Evolutionary conservation across 1,140 invertebrate species (phyloP).

Genomic region (Bombus pyrosoma): DNA sequence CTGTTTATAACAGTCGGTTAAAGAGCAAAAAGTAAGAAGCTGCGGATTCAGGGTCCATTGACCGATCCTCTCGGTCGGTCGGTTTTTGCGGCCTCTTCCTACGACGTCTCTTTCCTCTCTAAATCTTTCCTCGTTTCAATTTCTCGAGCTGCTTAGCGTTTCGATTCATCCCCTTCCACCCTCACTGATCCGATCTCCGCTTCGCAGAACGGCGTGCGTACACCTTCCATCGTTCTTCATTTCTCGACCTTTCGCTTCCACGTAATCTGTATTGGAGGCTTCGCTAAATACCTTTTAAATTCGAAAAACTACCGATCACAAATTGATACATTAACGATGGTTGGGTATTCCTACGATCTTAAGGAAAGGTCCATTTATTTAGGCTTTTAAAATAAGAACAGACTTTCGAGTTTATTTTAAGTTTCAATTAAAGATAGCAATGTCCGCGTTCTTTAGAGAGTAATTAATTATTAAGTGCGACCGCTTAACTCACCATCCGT

Average conservation of each 20-base stretch:
- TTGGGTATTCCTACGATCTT: not conserved
- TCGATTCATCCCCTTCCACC: not conserved
- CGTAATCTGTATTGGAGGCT: not conserved
- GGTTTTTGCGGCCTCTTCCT: slow-evolving; percentile 39
- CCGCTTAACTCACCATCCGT: not conserved
- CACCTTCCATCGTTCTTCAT: slow-evolving; percentile 18
- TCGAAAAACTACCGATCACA: not conserved
- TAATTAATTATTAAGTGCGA: not conserved
- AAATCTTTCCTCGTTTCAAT: slow-evolving; percentile 32
- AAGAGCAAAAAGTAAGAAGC: not conserved
- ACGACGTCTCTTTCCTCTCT: slow-evolving; percentile 18
- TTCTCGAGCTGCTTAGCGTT: not conserved
- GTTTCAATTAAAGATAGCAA: not conserved
- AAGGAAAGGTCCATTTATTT: not conserved
- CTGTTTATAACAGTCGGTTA: not conserved
- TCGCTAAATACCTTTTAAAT: not conserved
- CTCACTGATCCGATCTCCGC: slow-evolving; percentile 8
- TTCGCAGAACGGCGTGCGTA: slow-evolving; percentile 19
- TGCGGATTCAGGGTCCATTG: slow-evolving; percentile 64
- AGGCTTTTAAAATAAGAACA: not conserved
- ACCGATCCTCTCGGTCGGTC: slow-evolving; percentile 57
- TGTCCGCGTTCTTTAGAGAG: not conserved
- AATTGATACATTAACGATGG: not conserved
- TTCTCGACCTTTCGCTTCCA: not conserved
- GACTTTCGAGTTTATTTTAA: not conserved